phyloP scores from a whole-genome alignment of 2,888 invertebrate genomes.

The Brachycybe producta region DNA sequence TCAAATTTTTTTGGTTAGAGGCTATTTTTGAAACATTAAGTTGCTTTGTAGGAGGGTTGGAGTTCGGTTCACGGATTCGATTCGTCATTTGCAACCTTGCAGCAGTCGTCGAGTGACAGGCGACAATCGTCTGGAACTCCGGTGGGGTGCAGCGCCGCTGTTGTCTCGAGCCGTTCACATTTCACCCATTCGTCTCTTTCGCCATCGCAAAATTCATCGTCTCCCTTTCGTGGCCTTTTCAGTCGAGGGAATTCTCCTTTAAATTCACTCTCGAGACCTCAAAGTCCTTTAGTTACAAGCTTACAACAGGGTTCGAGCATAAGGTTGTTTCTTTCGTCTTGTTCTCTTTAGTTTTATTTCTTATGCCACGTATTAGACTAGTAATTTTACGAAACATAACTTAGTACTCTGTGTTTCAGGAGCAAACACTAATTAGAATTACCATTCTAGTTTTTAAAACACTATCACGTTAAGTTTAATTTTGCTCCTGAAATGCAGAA shows the following conservation, averaged over 20 bases:
- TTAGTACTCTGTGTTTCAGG: too few species aligned
- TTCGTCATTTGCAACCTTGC: not conserved
- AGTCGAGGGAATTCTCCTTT: conserved; percentile 29
- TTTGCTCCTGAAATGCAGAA: too few species aligned
- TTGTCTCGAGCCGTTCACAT: not conserved
- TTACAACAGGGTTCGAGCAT: conserved; percentile 25
- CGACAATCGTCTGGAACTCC: not conserved
- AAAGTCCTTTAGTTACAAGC: conserved; percentile 25
- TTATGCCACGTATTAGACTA: too few species aligned
- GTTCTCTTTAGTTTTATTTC: not conserved
- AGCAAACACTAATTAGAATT: too few species aligned
- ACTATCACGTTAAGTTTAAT: too few species aligned
- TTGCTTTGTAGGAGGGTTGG: not conserved
- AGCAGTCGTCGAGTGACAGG: not conserved
- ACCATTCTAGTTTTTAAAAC: too few species aligned
- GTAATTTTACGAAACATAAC: too few species aligned
- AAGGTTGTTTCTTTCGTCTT: conserved; percentile 23
- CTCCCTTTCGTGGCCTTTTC: not conserved
- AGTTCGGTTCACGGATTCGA: not conserved
- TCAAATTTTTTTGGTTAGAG: not conserved
- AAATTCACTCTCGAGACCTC: conserved; percentile 21
- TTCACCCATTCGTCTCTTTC: not conserved
- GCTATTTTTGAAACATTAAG: not conserved
- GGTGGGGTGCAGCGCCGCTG: too few species aligned
- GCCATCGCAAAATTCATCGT: not conserved